Conservation (phyloP, 2,888 invertebrate genomes). For the Rapana venosa region DNA sequence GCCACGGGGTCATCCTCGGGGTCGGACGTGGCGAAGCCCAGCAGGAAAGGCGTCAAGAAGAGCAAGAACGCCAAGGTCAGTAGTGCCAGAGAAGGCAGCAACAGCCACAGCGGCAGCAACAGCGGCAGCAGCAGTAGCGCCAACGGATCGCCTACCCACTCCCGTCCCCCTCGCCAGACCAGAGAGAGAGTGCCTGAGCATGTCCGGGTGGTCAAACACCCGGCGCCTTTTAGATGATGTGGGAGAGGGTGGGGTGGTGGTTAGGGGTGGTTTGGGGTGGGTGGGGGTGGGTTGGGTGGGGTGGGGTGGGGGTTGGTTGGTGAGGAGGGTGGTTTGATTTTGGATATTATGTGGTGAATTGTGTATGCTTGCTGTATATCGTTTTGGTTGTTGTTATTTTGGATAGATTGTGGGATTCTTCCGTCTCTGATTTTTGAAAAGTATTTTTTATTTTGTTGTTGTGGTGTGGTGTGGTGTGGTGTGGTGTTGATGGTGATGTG, state of each 20-base stretch:
- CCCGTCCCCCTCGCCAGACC: not conserved
- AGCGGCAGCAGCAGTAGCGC: not conserved
- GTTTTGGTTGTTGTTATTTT: not conserved
- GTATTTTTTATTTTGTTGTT: not conserved
- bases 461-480: not conserved
- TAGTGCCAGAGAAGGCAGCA: not conserved
- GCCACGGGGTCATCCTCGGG: not conserved
- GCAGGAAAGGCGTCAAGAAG: not conserved
- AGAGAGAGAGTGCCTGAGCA: slow-evolving; percentile 57
- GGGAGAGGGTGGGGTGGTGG: not conserved
- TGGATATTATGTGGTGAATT: not conserved
- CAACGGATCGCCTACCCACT: not conserved
- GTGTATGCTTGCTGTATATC: not conserved
- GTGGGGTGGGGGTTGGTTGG: not conserved
- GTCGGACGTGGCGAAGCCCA: not conserved
- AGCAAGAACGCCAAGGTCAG: not conserved
- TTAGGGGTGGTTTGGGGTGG: not conserved
- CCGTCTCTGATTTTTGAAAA: no score
- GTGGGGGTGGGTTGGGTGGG: not conserved
- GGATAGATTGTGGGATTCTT: no score
- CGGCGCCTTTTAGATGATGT: slow-evolving; percentile 72
- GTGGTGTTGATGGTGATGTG: not conserved
- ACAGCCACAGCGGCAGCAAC: not conserved
- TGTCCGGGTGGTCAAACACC: slow-evolving; percentile 69
- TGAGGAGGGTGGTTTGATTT: not conserved